These are phyloP conservation scores for Diplodus sargus DNA, from an alignment of 2,797 vertebrate genomes.

Conservation along the genomic window DNA sequence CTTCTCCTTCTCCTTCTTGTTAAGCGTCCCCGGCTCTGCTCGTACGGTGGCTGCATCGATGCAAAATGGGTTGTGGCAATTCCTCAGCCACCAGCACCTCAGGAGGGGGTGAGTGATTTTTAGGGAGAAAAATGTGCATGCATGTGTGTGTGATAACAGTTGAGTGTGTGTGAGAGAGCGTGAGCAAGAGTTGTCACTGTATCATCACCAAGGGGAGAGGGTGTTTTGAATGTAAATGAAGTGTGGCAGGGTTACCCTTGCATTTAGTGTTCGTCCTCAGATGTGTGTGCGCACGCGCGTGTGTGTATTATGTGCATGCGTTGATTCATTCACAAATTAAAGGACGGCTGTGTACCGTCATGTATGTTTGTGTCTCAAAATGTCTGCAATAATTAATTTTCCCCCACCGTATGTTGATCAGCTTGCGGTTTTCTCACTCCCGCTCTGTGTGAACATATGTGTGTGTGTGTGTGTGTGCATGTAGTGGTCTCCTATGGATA, in stretches of 20 bases:
- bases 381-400: neutral
- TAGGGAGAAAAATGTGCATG: slow-evolving; percentile 28
- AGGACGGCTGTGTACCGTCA: neutral
- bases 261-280: slow-evolving; percentile 28
- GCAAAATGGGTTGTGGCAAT: slow-evolving; percentile 89
- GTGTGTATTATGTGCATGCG: slow-evolving; percentile 1
- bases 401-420: neutral
- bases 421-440: slow-evolving; percentile 5
- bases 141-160: slow-evolving; percentile 11
- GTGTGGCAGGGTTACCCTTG: slow-evolving; percentile 48
- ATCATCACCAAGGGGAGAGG: slow-evolving; percentile 50
- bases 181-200: slow-evolving; percentile 48
- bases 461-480: slow-evolving; percentile 1
- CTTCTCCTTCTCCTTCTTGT: slow-evolving; percentile 24
- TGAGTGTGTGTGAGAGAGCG: slow-evolving; percentile 7
- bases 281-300: slow-evolving; percentile 27
- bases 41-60: slow-evolving; percentile 78
- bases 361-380: slow-evolving; percentile 10
- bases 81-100: slow-evolving; percentile 86
- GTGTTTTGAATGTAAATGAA: slow-evolving; percentile 74
- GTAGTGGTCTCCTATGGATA: slow-evolving; percentile 22
- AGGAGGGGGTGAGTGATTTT: slow-evolving; percentile 83
- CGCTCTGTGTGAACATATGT: slow-evolving; percentile 15
- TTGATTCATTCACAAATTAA: slow-evolving; percentile 44
- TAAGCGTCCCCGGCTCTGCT: slow-evolving; percentile 55